Conservation (phyloP, 2,888 invertebrate species). For the Pyrrhosoma nymphula region DNA sequence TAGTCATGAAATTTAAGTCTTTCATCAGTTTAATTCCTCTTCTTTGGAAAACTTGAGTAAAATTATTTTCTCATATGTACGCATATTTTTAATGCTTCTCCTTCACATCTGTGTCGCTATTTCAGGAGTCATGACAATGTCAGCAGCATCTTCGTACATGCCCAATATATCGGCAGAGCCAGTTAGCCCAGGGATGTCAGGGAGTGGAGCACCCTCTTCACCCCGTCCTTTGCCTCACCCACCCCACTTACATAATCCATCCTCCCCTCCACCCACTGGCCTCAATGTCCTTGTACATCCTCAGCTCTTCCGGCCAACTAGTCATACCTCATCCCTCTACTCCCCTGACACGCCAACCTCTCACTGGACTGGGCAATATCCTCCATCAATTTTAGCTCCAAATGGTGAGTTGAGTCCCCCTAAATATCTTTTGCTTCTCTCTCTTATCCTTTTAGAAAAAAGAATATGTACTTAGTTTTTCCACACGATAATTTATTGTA, state of each 20-base stretch:
- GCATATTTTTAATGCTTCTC: not conserved
- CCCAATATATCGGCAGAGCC: constrained; percentile 80
- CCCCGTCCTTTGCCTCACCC: constrained; percentile 54
- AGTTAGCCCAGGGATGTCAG: constrained; percentile 43
- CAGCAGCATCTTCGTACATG: constrained; percentile 79
- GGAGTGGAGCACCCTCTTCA: constrained; percentile 51
- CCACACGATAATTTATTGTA: too few relatives aligned
- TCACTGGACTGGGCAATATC: constrained; percentile 83
- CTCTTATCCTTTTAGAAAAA: too few relatives aligned
- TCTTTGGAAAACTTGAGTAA: too few relatives aligned
- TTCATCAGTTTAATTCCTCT: too few relatives aligned
- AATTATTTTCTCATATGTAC: too few relatives aligned
- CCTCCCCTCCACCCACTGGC: constrained; percentile 74
- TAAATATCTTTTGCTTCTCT: not conserved
- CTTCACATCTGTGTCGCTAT: not conserved
- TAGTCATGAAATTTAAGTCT: too few relatives aligned
- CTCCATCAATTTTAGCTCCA: constrained; percentile 83
- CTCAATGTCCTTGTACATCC: constrained; percentile 48
- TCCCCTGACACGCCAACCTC: constrained; percentile 78
- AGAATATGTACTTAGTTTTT: too few relatives aligned
- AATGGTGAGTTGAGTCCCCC: constrained; percentile 76
- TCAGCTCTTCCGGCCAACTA: constrained; percentile 64
- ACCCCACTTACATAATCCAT: constrained; percentile 79
- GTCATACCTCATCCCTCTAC: constrained; percentile 63
- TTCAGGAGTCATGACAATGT: constrained; percentile 75